phyloP scores from a whole-genome alignment of 2,113 vertebrate genomes.

The Hemichromis elongatus region DNA sequence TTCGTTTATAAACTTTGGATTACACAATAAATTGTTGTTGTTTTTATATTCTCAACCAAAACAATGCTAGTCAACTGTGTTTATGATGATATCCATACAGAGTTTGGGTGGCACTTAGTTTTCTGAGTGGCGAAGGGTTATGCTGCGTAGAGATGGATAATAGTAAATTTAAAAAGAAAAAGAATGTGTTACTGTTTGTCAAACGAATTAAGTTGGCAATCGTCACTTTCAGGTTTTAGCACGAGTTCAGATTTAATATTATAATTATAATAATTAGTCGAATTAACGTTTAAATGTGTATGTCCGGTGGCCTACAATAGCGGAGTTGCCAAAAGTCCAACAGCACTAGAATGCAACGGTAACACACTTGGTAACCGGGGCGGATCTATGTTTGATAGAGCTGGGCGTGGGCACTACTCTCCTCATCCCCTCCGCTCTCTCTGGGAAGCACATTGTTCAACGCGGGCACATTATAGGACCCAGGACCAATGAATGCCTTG shows the following conservation, averaged over 20 bases:
- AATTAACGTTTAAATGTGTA: neutral
- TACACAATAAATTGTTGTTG: no score
- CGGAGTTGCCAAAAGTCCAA: neutral
- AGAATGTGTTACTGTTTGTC: neutral
- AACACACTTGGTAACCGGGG: slow-evolving; percentile 57
- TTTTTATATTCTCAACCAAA: neutral
- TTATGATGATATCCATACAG: neutral
- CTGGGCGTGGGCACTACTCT: slow-evolving; percentile 72
- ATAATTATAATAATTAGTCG: no score
- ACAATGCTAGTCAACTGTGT: neutral
- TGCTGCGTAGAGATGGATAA: neutral
- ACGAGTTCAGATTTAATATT: neutral
- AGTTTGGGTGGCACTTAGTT: neutral
- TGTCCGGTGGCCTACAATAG: neutral
- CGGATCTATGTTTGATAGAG: slow-evolving; percentile 57
- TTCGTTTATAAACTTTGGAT: neutral
- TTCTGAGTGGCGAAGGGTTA: neutral
- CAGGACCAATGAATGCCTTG: slow-evolving; percentile 34
- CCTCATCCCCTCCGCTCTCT: slow-evolving; percentile 40
- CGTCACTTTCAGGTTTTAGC: neutral
- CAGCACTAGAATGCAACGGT: slow-evolving; percentile 5
- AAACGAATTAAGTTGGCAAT: neutral
- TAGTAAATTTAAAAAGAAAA: neutral
- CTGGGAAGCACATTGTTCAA: slow-evolving; percentile 73
- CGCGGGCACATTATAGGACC: slow-evolving; percentile 34